Evolutionary conservation across 2,888 invertebrate species (phyloP).

Genomic region (Bimastos eiseni): DNA sequence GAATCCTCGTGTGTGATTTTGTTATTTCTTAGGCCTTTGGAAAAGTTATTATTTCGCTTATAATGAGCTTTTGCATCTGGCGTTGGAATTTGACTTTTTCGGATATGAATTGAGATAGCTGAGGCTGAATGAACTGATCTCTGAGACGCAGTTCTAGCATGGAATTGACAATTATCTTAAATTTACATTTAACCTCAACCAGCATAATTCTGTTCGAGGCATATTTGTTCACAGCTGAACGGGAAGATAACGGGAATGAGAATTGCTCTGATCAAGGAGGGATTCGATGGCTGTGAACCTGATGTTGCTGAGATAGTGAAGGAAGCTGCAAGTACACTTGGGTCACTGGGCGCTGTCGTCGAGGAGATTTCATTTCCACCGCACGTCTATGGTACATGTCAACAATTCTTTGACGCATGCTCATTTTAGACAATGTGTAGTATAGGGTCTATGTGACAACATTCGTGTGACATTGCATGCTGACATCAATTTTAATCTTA

Average conservation of each 20-base stretch:
- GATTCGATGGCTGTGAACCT: conserved; percentile 49
- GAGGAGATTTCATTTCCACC: conserved; percentile 52
- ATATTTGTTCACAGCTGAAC: conserved; percentile 45
- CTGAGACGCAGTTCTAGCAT: neutral
- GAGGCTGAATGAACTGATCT: neutral
- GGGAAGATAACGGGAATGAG: conserved; percentile 46
- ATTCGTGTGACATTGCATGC: too few relatives aligned
- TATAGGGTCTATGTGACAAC: neutral
- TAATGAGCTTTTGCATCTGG: neutral
- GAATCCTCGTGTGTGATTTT: too few relatives aligned
- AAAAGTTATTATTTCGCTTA: too few relatives aligned
- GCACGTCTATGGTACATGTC: conserved; percentile 42
- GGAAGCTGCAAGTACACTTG: conserved; percentile 44
- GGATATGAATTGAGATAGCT: neutral
- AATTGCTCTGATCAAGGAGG: conserved; percentile 54
- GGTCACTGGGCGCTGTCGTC: conserved; percentile 46
- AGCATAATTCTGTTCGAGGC: neutral
- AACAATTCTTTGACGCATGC: neutral
- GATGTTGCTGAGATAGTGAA: conserved; percentile 47
- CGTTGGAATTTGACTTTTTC: neutral
- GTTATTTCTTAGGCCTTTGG: too few relatives aligned
- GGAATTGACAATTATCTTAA: neutral
- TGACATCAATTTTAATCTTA: too few relatives aligned
- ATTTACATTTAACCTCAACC: neutral
- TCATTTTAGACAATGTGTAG: neutral